These are phyloP conservation scores for Rhyacophila evoluta DNA, from an alignment of 2,888 invertebrate species.

Conservation along the genomic window DNA sequence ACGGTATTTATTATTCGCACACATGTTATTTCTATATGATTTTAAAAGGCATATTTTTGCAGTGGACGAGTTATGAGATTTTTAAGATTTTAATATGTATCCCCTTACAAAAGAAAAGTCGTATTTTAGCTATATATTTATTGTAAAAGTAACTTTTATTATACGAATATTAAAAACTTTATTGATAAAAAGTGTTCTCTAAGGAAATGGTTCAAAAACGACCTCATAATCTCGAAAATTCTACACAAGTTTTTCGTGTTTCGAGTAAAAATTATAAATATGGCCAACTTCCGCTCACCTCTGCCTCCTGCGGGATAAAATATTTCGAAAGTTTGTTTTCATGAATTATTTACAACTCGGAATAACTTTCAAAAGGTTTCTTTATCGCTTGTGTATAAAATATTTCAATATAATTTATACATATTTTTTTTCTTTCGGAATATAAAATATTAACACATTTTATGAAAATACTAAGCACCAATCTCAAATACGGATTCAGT, in stretches of 20 bases:
- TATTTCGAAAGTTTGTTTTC: neutral
- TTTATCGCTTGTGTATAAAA: conserved; percentile 5
- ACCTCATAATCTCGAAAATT: neutral
- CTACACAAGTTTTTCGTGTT: neutral
- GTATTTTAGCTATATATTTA: no score
- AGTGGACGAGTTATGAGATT: no score
- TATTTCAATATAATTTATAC: neutral
- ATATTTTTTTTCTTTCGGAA: neutral
- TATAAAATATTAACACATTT: neutral
- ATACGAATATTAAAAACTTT: no score
- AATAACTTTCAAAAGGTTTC: neutral
- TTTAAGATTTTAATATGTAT: no score
- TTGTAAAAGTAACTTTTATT: no score
- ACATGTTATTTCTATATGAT: no score
- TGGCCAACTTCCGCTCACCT: neutral
- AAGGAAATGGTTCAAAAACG: neutral
- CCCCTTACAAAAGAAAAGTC: no score
- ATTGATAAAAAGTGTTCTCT: no score
- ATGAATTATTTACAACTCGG: neutral
- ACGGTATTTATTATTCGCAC: no score
- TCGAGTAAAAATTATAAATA: neutral
- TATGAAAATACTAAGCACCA: no score
- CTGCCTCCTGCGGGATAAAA: neutral
- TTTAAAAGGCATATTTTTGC: no score
- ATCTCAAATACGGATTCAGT: no score